Evolutionary conservation across 2,113 vertebrate species (phyloP), one percentile per base, ranked within the genome.

Genomic region (Percina caprodes): DNA sequence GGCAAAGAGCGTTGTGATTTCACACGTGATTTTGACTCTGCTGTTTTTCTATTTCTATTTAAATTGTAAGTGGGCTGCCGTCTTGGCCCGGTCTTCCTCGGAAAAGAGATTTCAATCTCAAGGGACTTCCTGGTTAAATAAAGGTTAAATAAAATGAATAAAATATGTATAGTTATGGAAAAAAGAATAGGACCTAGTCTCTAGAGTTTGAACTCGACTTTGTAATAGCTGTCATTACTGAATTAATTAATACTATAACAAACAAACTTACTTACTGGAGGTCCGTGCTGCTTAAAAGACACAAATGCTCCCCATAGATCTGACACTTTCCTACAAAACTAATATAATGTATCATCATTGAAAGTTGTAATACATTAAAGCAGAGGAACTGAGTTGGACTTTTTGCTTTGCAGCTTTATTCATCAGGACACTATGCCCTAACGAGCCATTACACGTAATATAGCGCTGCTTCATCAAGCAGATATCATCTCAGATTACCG

Each of bases 371-470:
- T 11, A 24, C 24, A 56, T 24, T 5, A 24, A 56, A 26, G 1
- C 5, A 26, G 12, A 33, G 15, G 11, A 14, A 24, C 11, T 6
- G 18, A 30, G 10, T 33, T 55, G 19, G 14, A 71, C 9, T 11
- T 45, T 70, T 26, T 58, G 4, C 3, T 59, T 46, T n/a, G 18
- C 48, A 9, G 48, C 30, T 69, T 72, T 58, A 72, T 59, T 71
- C 39, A 71, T 46, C 12, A 19, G 16, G 54, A 46, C 39, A 33
- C 18, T 21, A 14, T 52, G 24, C 65, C 7, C 1, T 14, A 33
- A 5, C 23, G 21, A 51, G 5, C 10, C 4, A 6, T 30, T 62
- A 6, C 5, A 11, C 30, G 3, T 66, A 24, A 48, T 26, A 42
- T 42, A 42, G 5, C 19, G 21, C 21, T 12, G 30, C 30, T 19